Conservation (phyloP, 2,797 vertebrate genomes). For the Siniperca obscura region DNA sequence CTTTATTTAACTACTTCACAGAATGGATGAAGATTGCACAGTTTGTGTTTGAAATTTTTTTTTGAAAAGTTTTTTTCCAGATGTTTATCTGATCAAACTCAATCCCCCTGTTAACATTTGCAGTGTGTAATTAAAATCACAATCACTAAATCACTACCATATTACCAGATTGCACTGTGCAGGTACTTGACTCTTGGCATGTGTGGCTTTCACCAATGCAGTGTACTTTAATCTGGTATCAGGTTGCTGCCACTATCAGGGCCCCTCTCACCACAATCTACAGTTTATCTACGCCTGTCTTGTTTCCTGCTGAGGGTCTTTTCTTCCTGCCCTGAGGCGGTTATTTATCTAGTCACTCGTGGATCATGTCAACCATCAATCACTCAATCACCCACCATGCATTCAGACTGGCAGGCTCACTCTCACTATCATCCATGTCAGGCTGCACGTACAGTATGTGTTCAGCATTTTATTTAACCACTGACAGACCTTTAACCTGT, state of each 20-base stretch:
- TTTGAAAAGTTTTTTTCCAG: neutral
- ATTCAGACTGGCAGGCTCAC: slow-evolving; percentile 23
- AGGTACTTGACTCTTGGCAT: slow-evolving; percentile 26
- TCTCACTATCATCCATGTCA: slow-evolving; percentile 39
- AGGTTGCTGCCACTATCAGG: slow-evolving; percentile 47
- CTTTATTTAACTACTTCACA: neutral
- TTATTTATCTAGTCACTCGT: slow-evolving; percentile 50
- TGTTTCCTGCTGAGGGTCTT: slow-evolving; percentile 35
- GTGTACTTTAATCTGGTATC: slow-evolving; percentile 48
- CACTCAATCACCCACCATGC: slow-evolving; percentile 45
- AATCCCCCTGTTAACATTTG: slow-evolving; percentile 18
- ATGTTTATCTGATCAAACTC: slow-evolving; percentile 25
- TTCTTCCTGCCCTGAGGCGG: slow-evolving; percentile 23
- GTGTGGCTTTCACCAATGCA: slow-evolving; percentile 20
- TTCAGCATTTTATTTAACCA: slow-evolving; percentile 61
- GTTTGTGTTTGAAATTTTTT: neutral
- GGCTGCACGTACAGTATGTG: slow-evolving; percentile 36
- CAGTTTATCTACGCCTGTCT: slow-evolving; percentile 42
- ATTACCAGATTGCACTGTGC: slow-evolving; percentile 36
- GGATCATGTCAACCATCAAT: slow-evolving; percentile 47
- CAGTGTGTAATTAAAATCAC: slow-evolving; percentile 50
- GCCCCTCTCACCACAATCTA: slow-evolving; percentile 9
- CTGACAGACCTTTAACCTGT: slow-evolving; percentile 64
- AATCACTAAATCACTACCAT: slow-evolving; percentile 2
- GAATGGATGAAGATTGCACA: neutral